Evolutionary conservation across 2,888 invertebrate genomes (phyloP), one percentile per base, ranked within the genome.

Genomic region (Chloroclysta siterata): DNA sequence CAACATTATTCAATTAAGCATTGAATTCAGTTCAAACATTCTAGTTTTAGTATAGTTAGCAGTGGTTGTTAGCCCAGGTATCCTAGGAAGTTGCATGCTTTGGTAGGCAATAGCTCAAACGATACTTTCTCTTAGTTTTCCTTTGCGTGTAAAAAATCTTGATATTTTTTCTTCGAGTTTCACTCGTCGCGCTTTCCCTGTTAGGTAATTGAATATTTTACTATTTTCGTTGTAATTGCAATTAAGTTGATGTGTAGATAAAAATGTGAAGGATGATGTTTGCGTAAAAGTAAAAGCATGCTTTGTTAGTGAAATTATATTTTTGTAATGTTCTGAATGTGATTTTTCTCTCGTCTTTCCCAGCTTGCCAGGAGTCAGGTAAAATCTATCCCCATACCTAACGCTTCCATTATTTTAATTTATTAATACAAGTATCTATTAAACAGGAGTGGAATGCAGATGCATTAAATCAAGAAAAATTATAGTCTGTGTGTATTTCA

Each of bases 361-460:
- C 93, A 93, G 93, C 93, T 93, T 93, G 93, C 93, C 93, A 93
- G 93, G 93, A 93, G 82, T 89, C 93, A 93, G 93, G 93, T 93
- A 93, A 92, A 74, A 11, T 76, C 77, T 72, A 73, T 66, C 70
- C 65, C 72, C 66, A 71, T 74, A 76, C 76, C 73, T 69, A 74
- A 73, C 62, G 80, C 81, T 74, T 71, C 11, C 46, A 22, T 71
- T 71, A 44, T 52, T 8, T 8, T 33, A 33, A 5, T 8, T 8
- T 33, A 6, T 33, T 33, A 5, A 29, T 29, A 29, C 8, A 33
- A 33, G 22, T 22, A 3, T 3, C 22, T 22, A 3, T 3, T 22
- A 22, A 22, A 22, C n/a, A n/a, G n/a, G n/a, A n/a, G n/a, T n/a
- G n/a, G 22, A 22, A 22, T 22, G 3, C 22, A 22, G n/a, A n/a